These are phyloP conservation scores for Xestia c-nigrum DNA, from an alignment of 2,888 invertebrate species.

Conservation along the genomic window DNA sequence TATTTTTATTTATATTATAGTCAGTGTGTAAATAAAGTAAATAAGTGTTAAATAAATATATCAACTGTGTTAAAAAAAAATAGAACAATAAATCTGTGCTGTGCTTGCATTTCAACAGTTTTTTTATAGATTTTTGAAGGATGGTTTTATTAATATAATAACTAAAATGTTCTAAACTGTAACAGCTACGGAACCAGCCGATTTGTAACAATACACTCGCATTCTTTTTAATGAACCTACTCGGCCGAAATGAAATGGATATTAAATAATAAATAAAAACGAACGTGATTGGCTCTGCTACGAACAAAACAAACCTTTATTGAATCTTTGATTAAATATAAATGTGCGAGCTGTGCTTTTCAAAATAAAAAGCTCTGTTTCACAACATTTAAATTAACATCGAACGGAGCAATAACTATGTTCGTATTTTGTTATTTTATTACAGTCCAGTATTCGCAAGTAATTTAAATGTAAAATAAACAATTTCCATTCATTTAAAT, in stretches of 20 bases:
- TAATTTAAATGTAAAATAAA: conserved; percentile 38
- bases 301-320: conserved; percentile 58
- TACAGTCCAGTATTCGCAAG: not conserved
- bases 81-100: no score
- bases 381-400: conserved; percentile 23
- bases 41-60: no score
- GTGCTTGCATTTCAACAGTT: no score
- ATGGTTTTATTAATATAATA: not conserved
- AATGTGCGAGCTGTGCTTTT: conserved; percentile 21
- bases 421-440: conserved; percentile 33
- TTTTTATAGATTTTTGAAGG: no score
- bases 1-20: no score
- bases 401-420: conserved; percentile 3
- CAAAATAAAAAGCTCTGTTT: conserved; percentile 50
- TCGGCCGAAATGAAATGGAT: conserved; percentile 73
- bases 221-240: conserved; percentile 72
- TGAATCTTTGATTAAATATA: conserved; percentile 65
- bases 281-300: conserved; percentile 77
- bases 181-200: conserved; percentile 48
- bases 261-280: conserved; percentile 77
- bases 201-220: conserved; percentile 38
- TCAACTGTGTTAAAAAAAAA: no score
- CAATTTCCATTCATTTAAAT: conserved; percentile 35
- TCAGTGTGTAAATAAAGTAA: no score
- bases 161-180: not conserved